phyloP scores from a whole-genome alignment of 2,888 invertebrate species.

The Acleris laterana region DNA sequence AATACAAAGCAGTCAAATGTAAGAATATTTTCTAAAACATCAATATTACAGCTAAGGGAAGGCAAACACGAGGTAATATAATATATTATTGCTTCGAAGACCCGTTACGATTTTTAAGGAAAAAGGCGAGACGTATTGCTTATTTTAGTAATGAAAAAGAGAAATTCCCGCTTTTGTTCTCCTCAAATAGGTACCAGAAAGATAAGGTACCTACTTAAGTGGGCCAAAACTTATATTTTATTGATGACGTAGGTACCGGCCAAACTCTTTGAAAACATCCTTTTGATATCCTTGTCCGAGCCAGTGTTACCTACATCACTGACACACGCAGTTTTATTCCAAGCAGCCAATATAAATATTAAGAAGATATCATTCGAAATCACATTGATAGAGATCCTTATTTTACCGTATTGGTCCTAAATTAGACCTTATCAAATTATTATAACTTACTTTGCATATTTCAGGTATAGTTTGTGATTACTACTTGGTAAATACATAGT shows the following conservation, averaged over 20 bases:
- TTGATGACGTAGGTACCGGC: too few species aligned
- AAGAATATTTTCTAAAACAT: conserved; percentile 5
- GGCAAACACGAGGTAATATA: not conserved
- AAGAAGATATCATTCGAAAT: conserved; percentile 18
- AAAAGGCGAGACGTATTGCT: too few species aligned
- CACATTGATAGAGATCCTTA: conserved; percentile 36
- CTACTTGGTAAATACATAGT: not conserved
- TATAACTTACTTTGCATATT: conserved; percentile 6
- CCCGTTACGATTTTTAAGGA: too few species aligned
- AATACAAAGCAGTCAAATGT: conserved; percentile 4
- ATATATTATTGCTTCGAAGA: too few species aligned
- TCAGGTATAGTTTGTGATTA: not conserved
- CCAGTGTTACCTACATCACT: too few species aligned
- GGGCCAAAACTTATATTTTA: too few species aligned
- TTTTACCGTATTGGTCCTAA: conserved; percentile 21
- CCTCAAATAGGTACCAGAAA: too few species aligned
- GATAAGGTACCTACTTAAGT: too few species aligned
- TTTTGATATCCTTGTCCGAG: too few species aligned
- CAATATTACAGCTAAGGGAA: not conserved
- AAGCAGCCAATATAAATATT: conserved; percentile 18
- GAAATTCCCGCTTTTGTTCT: too few species aligned
- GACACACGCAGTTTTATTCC: not conserved
- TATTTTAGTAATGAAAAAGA: too few species aligned
- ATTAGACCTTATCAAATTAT: conserved; percentile 20
- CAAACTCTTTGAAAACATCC: too few species aligned